phyloP scores from a whole-genome alignment of 1,140 invertebrate genomes.

The Carposina sasakii region DNA sequence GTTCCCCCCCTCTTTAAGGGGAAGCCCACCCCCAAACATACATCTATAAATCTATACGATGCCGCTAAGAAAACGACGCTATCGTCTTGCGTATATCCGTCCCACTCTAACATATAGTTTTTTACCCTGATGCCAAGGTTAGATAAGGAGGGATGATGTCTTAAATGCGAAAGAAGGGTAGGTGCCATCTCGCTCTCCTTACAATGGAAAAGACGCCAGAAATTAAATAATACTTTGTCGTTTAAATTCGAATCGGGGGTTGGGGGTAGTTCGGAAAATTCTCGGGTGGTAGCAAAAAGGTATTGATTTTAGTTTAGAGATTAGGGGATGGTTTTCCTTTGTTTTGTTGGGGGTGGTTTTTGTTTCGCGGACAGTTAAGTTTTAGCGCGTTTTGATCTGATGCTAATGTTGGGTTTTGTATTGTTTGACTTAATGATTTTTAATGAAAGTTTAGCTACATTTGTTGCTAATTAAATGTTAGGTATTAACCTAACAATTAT shows the following conservation, averaged over 20 bases:
- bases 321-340: slow-evolving; percentile 39
- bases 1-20: slow-evolving; percentile 41
- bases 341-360: slow-evolving; percentile 11
- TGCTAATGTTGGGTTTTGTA: too few relatives aligned
- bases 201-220: slow-evolving; percentile 68
- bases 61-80: slow-evolving; percentile 63
- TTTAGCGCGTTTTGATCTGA: too few relatives aligned
- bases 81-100: slow-evolving; percentile 53
- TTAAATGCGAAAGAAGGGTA: slow-evolving; percentile 44
- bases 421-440: too few relatives aligned
- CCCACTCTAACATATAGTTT: slow-evolving; percentile 38
- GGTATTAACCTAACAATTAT: too few relatives aligned
- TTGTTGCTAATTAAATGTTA: too few relatives aligned
- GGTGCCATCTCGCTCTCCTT: slow-evolving; percentile 47
- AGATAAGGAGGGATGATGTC: slow-evolving; percentile 43
- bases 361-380: background rate
- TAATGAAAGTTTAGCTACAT: too few relatives aligned
- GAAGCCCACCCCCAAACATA: slow-evolving; percentile 33
- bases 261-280: slow-evolving; percentile 56
- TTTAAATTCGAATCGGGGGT: slow-evolving; percentile 59
- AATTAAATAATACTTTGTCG: slow-evolving; percentile 72
- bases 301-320: slow-evolving; percentile 64
- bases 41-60: slow-evolving; percentile 69
- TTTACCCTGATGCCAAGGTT: slow-evolving; percentile 20
- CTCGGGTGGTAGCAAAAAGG: slow-evolving; percentile 60